phyloP scores from a whole-genome alignment of 2,888 invertebrate genomes.

The Branchellion lobata region DNA sequence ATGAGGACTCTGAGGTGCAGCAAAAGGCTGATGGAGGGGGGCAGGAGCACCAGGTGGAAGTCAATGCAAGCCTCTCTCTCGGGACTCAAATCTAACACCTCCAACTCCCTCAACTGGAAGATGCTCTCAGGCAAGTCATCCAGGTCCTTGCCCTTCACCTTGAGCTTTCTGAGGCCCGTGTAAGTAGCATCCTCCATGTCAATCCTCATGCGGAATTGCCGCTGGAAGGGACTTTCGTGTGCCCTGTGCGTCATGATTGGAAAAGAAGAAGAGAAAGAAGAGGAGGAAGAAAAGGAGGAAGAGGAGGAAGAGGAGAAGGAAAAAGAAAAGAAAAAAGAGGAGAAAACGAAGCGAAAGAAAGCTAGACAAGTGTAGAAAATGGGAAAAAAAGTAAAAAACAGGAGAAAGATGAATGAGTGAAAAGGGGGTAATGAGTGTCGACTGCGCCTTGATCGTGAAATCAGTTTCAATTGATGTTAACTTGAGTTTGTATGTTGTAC shows the following conservation, averaged over 20 bases:
- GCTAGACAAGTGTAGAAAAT: no score
- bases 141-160: constrained; percentile 56
- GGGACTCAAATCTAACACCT: constrained; percentile 61
- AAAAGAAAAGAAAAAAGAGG: no score
- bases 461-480: no score
- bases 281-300: no score
- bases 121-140: constrained; percentile 56
- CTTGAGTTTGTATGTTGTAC: no score
- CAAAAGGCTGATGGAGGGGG: constrained; percentile 57
- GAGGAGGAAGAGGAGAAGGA: no score
- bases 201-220: constrained; percentile 38
- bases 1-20: constrained; percentile 58
- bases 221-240: constrained; percentile 3
- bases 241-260: not conserved
- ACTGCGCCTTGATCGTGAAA: no score
- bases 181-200: constrained; percentile 42
- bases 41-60: constrained; percentile 57
- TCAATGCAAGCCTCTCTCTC: constrained; percentile 58
- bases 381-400: no score
- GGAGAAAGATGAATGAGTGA: no score
- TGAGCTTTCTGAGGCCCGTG: constrained; percentile 39
- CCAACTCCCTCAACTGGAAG: constrained; percentile 59
- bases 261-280: no score
- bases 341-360: no score
- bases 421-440: no score